Evolutionary conservation across 2,113 vertebrate species (phyloP), one percentile per base, ranked within the genome.

Genomic region (Pipa parva): DNA sequence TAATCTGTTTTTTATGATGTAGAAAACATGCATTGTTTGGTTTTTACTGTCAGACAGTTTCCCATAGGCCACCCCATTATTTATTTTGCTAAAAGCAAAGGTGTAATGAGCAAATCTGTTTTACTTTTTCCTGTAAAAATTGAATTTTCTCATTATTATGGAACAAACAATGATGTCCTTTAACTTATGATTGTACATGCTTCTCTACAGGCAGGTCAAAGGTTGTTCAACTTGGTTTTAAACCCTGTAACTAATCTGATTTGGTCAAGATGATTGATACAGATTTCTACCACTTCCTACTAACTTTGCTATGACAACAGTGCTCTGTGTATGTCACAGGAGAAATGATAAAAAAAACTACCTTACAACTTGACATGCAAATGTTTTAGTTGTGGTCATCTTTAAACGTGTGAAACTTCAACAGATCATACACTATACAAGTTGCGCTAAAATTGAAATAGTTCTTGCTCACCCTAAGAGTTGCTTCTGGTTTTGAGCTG

Each of bases 381-480:
- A n/a, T n/a, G n/a, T n/a, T n/a, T n/a, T n/a, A n/a, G n/a, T n/a
- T n/a, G n/a, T n/a, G n/a, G n/a, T n/a, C n/a, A n/a, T n/a, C n/a
- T n/a, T n/a, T n/a, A n/a, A n/a, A n/a, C n/a, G n/a, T n/a, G n/a
- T n/a, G n/a, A n/a, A n/a, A n/a, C n/a, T n/a, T n/a, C n/a, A n/a
- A n/a, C n/a, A n/a, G n/a, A n/a, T n/a, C n/a, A n/a, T n/a, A n/a
- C n/a, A n/a, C n/a, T n/a, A n/a, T n/a, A n/a, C n/a, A n/a, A n/a
- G n/a, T n/a, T n/a, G n/a, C n/a, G n/a, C n/a, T n/a, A n/a, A n/a
- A n/a, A 6, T 31, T 31, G 5, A 31, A 31, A 31, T n/a, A 42
- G 17, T 22, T 24, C 11, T 21, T 25, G 5, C 83, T 88, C 76
- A 97, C 93, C 88, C 90, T 71, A 88, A 82, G 46, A 66, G 58